Conservation (phyloP, 1,140 invertebrate genomes). For the Pogonus chalceus region DNA sequence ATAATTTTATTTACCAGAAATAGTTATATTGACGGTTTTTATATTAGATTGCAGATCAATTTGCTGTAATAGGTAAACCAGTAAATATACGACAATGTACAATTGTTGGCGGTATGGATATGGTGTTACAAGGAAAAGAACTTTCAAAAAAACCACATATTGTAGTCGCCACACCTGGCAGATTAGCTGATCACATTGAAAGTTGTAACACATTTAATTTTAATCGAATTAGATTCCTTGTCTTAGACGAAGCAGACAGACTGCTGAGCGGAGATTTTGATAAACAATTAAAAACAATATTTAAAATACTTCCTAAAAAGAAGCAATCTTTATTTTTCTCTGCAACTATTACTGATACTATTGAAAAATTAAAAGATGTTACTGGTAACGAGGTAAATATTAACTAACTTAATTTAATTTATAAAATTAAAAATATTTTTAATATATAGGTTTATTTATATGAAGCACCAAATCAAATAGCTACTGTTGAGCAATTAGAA, state of each 20-base stretch:
- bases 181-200: slow-evolving; percentile 78
- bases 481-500: slow-evolving; percentile 78
- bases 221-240: slow-evolving; percentile 71
- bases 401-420: no score
- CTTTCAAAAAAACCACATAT: slow-evolving; percentile 83
- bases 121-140: slow-evolving; percentile 80
- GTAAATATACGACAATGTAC: slow-evolving; percentile 72
- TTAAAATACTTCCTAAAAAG: slow-evolving; percentile 65
- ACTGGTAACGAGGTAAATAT: slow-evolving; percentile 42
- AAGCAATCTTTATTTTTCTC: slow-evolving; percentile 87
- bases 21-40: background rate
- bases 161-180: slow-evolving; percentile 87
- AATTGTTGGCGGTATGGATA: slow-evolving; percentile 88
- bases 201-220: slow-evolving; percentile 76
- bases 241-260: slow-evolving; percentile 89
- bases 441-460: slow-evolving; percentile 45
- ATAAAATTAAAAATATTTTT: no score
- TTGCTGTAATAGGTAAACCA: slow-evolving; percentile 75
- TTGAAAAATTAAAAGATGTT: slow-evolving; percentile 59
- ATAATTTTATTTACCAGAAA: background rate
- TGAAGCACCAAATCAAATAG: slow-evolving; percentile 54
- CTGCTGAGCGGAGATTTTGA: slow-evolving; percentile 57
- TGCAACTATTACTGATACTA: slow-evolving; percentile 87
- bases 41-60: slow-evolving; percentile 80
- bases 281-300: slow-evolving; percentile 72